Conservation (phyloP, 1,140 invertebrate genomes). For the Zaprionus gabonicus region DNA sequence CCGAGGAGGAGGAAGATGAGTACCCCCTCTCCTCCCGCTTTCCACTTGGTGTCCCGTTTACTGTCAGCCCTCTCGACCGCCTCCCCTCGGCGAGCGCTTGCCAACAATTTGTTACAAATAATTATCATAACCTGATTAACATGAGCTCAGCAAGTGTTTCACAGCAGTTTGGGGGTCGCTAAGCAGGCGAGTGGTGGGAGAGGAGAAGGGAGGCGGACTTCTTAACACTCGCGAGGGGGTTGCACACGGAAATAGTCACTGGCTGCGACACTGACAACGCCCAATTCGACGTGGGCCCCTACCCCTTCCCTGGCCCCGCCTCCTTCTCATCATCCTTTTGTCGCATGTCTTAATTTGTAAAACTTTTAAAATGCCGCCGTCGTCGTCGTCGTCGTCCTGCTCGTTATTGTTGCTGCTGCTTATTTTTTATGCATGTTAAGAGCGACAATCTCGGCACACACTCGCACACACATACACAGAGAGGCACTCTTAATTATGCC, state of each 20-base stretch:
- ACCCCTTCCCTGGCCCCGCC: background rate
- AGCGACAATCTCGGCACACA: constrained; percentile 73
- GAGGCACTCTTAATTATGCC: constrained; percentile 74
- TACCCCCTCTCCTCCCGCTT: too few species aligned
- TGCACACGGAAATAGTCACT: constrained; percentile 51
- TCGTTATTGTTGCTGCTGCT: constrained; percentile 32
- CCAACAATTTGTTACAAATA: constrained; percentile 84
- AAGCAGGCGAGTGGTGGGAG: background rate
- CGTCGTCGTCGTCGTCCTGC: constrained; percentile 38
- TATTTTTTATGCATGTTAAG: constrained; percentile 81
- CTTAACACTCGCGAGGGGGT: constrained; percentile 4
- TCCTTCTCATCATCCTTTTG: background rate
- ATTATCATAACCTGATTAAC: constrained; percentile 85
- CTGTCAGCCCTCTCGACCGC: constrained; percentile 21
- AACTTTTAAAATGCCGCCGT: constrained; percentile 77
- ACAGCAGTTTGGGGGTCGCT: constrained; percentile 3
- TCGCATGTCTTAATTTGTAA: constrained; percentile 74
- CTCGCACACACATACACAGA: constrained; percentile 8
- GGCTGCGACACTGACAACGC: constrained; percentile 5
- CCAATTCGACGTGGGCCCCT: background rate
- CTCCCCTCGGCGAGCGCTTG: background rate
- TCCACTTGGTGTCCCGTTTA: background rate
- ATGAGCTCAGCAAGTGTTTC: constrained; percentile 71
- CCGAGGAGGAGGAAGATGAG: too few species aligned
- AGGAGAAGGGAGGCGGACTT: constrained; percentile 7